Evolutionary conservation across 2,888 invertebrate species (phyloP), one percentile per base, ranked within the genome.

Genomic region (Esperia sulphurella): DNA sequence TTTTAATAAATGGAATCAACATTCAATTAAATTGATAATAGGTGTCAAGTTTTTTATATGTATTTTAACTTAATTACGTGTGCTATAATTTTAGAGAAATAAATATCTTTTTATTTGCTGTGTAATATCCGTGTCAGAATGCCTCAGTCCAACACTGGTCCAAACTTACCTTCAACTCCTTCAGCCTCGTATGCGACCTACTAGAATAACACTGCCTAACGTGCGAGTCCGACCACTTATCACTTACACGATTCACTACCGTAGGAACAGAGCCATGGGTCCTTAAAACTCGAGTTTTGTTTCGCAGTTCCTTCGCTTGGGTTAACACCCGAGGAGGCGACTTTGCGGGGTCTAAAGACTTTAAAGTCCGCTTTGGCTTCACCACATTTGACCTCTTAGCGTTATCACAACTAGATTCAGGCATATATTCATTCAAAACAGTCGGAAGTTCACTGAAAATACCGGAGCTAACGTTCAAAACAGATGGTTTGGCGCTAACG

Each of bases 401-500:
- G 48, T 64, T 75, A 35, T 69, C 70, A 44, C 48, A 44, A 33
- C 43, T 48, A 13, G 58, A 29, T 21, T 77, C 76, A 37, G 75
- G 74, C 35, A 62, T 54, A 61, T 77, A 87, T 54, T 84, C 83
- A 58, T 79, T 72, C 46, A 87, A 73, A 58, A 80, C 79, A 13
- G 69, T 65, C 21, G 88, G 88, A 52, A 89, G 75, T 53, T 88
- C 83, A 67, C 63, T 77, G 53, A 68, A 77, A 61, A 71, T 68
- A 65, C 70, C 62, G 13, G 76, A 74, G 55, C 61, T 72, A 49
- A 71, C 58, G 53, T 76, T 81, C 50, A 79, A 79, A 76, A 65
- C 65, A 65, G 75, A 72, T 53, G 71, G 59, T 74, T 86, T 87
- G 68, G 75, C 85, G 83, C 83, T 81, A 78, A 77, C 52, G 47